phyloP scores from a whole-genome alignment of 2,888 invertebrate genomes.

The Meiosimyza decipiens region DNA sequence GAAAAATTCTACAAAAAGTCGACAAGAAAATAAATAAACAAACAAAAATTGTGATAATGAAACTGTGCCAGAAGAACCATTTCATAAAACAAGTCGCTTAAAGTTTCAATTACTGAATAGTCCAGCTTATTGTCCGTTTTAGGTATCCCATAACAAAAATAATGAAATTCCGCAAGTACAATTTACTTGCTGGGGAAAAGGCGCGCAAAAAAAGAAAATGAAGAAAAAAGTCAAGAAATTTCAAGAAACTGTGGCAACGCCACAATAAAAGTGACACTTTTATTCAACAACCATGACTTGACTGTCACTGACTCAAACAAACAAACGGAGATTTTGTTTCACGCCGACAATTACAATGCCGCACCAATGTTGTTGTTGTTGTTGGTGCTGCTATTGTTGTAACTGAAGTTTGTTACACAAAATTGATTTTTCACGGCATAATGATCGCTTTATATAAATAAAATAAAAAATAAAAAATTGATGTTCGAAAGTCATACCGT shows the following conservation, averaged over 20 bases:
- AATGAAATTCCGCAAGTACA: too few relatives aligned
- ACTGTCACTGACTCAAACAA: constrained; percentile 50
- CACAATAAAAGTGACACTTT: constrained; percentile 58
- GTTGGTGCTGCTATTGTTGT: not conserved
- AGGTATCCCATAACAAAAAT: too few relatives aligned
- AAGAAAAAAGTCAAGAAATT: not conserved
- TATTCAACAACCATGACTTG: constrained; percentile 63
- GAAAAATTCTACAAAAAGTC: too few relatives aligned
- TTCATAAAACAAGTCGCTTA: too few relatives aligned
- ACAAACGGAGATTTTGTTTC: constrained; percentile 41
- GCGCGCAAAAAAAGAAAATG: not conserved
- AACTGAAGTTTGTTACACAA: not conserved
- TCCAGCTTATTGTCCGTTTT: too few relatives aligned
- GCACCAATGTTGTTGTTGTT: not conserved
- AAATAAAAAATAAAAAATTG: too few relatives aligned
- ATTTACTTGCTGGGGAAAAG: too few relatives aligned
- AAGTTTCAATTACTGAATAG: too few relatives aligned
- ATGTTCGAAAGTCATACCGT: too few relatives aligned
- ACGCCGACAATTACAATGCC: not conserved
- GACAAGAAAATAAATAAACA: too few relatives aligned
- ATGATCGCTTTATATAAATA: not conserved
- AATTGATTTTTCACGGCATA: not conserved
- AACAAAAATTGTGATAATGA: too few relatives aligned
- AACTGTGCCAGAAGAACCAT: too few relatives aligned
- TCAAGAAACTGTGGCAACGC: constrained; percentile 35